These are phyloP conservation scores for Herminia tarsipennalis DNA, from an alignment of 2,888 invertebrate species.

Conservation along the genomic window DNA sequence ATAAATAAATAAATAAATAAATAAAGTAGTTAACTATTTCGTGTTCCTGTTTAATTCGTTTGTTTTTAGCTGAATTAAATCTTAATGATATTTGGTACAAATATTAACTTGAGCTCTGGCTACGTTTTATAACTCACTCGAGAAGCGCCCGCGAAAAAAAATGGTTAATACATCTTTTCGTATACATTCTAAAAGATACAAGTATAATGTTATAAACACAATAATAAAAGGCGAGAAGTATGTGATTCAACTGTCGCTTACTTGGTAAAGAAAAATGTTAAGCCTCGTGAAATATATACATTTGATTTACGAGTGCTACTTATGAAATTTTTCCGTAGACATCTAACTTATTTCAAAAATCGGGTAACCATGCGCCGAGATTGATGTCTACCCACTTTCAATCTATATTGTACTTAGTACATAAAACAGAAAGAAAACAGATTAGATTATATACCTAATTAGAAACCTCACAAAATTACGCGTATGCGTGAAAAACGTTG, in stretches of 20 bases:
- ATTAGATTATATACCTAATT: no score
- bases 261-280: constrained; percentile 29
- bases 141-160: no score
- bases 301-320: constrained; percentile 39
- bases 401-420: constrained; percentile 16
- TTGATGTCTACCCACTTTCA: constrained; percentile 35
- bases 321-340: constrained; percentile 42
- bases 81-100: no score
- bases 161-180: not conserved
- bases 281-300: constrained; percentile 28
- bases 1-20: no score
- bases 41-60: no score
- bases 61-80: no score
- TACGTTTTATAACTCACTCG: no score
- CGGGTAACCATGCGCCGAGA: constrained; percentile 23
- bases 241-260: constrained; percentile 23
- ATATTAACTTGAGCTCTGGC: no score
- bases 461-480: no score
- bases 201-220: constrained; percentile 22
- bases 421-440: constrained; percentile 10
- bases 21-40: no score
- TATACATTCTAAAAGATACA: not conserved
- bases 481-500: no score
- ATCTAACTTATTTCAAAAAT: constrained; percentile 36
- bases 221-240: constrained; percentile 23